Percentiles rank a stretch among this genome's conserved stretches.
These are phyloP conservation scores for Phaenicophaeus curvirostris DNA, from an alignment of 2,797 vertebrate genomes.

Conservation along the genomic window DNA sequence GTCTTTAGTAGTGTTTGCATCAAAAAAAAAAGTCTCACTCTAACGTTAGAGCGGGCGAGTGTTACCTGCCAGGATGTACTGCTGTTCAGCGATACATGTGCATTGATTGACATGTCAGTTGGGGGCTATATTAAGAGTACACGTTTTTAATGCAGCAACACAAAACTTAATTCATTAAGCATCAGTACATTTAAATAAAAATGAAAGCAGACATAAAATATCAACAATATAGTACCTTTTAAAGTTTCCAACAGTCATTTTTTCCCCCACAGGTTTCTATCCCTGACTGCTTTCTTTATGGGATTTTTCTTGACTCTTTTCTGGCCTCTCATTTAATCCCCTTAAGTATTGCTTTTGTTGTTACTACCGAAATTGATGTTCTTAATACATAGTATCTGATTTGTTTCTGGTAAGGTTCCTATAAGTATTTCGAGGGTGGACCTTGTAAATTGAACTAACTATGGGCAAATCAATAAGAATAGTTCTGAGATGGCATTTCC, in stretches of 20 bases:
- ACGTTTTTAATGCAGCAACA: neutral
- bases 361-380: neutral
- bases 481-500: accelerated
- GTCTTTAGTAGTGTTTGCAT: neutral
- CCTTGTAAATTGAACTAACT: neutral
- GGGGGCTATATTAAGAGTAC: neutral
- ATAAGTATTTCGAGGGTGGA: neutral
- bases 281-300: neutral
- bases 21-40: neutral
- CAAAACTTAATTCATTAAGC: neutral
- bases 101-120: neutral
- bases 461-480: neutral
- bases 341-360: neutral
- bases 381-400: neutral
- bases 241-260: neutral
- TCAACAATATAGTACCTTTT: neutral
- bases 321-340: neutral
- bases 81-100: neutral
- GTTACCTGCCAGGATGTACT: neutral
- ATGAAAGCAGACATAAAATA: neutral
- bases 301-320: neutral
- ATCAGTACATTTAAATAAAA: neutral
- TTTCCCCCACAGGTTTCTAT: neutral
- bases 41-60: accelerated
- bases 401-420: neutral